A percentile compares a stretch with the other conserved stretches of the same genome.
phyloP scores from a whole-genome alignment of 1,140 invertebrate genomes.

The Reticulitermes speratus region DNA sequence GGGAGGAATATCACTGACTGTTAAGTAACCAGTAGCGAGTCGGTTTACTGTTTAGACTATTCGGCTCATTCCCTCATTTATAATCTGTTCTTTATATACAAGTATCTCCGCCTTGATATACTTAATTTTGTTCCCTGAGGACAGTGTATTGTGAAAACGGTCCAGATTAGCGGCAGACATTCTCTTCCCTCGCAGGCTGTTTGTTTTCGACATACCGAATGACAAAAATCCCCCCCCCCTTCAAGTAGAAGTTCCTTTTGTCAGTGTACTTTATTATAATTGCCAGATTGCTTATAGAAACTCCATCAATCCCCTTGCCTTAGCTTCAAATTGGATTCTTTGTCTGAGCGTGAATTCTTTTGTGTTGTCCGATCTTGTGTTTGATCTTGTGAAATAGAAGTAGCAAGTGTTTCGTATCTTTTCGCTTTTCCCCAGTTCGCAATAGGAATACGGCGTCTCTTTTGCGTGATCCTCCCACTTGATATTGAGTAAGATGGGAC shows the following conservation, averaged over 20 bases:
- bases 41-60: no score
- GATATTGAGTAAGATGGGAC: background rate
- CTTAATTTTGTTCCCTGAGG: no score
- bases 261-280: background rate
- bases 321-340: background rate
- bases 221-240: background rate
- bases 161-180: no score
- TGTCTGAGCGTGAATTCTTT: constrained; percentile 4
- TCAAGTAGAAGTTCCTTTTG: background rate
- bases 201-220: background rate
- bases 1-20: no score
- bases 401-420: background rate
- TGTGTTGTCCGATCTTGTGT: background rate
- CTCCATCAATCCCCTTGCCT: background rate
- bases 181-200: no score
- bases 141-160: no score
- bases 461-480: background rate
- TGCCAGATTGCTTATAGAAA: background rate
- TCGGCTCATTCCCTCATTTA: no score
- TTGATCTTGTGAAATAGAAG: background rate
- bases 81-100: no score
- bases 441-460: background rate
- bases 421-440: background rate
- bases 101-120: no score
- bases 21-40: no score